A percentile compares a stretch with the other conserved stretches of the same genome.
These are phyloP conservation scores for Smutsia temminckii DNA, from an alignment of 2,797 vertebrate genomes.

Conservation along the genomic window DNA sequence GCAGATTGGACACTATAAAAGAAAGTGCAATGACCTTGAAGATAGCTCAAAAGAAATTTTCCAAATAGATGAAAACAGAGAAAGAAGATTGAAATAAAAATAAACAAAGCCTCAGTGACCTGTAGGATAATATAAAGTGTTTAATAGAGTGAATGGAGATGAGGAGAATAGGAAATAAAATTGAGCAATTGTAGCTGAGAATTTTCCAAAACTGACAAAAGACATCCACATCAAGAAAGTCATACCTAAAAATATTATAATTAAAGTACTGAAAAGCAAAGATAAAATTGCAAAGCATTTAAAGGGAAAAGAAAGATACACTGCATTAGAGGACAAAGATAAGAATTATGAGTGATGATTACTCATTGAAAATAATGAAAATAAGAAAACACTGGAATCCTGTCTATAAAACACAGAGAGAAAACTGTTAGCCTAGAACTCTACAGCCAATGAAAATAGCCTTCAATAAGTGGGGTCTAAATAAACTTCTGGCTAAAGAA, in stretches of 20 bases:
- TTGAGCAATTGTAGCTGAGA: neutral
- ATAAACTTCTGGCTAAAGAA: neutral
- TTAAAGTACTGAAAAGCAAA: constrained; percentile 32
- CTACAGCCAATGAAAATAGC: neutral
- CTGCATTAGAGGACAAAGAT: neutral
- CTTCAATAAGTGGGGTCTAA: constrained; percentile 10
- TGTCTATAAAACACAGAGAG: neutral
- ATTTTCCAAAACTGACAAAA: constrained; percentile 30
- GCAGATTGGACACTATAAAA: neutral
- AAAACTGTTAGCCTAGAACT: neutral
- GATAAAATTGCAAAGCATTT: neutral
- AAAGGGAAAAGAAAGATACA: neutral
- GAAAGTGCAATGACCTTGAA: neutral
- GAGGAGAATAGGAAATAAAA: neutral
- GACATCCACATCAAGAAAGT: neutral
- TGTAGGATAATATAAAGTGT: neutral
- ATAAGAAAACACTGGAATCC: neutral
- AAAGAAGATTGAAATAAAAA: neutral
- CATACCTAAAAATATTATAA: neutral
- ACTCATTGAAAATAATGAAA: neutral
- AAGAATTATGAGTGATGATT: neutral
- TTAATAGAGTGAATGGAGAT: neutral
- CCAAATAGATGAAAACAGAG: neutral
- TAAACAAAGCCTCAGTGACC: neutral
- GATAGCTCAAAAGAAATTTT: neutral